Evolutionary conservation across 2,797 vertebrate genomes (phyloP).

Genomic region (Lacerta bilineata): DNA sequence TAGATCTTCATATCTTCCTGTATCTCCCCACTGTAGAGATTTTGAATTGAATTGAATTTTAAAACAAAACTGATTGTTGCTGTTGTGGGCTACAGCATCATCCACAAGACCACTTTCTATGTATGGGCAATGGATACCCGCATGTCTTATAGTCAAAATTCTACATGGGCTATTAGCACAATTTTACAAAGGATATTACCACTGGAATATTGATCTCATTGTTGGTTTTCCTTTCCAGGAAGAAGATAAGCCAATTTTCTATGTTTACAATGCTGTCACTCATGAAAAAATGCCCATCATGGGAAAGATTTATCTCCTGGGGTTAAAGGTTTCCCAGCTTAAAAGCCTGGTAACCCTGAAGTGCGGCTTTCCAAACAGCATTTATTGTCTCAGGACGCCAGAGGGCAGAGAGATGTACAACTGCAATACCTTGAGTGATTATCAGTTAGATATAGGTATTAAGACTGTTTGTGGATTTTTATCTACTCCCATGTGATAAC

Average conservation of each 20-base stretch:
- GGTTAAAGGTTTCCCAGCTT: slow-evolving; percentile 75
- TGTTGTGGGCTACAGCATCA: no score
- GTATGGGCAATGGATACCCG: not conserved
- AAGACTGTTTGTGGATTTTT: slow-evolving; percentile 14
- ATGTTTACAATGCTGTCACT: slow-evolving; percentile 81
- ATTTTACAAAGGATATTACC: not conserved
- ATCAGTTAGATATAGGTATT: slow-evolving; percentile 77
- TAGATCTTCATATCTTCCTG: no score
- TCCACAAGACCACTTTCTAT: not conserved
- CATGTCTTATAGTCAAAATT: not conserved
- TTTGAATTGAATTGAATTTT: no score
- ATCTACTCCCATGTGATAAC: not conserved
- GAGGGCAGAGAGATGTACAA: slow-evolving; percentile 80
- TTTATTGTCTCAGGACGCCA: slow-evolving; percentile 80
- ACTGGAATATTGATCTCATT: not conserved
- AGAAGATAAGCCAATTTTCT: slow-evolving; percentile 80
- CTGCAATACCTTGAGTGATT: slow-evolving; percentile 81
- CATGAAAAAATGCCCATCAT: slow-evolving; percentile 76
- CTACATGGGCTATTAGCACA: not conserved
- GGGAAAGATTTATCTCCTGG: slow-evolving; percentile 71
- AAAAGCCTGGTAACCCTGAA: slow-evolving; percentile 78
- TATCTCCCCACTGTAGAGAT: no score
- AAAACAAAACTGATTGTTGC: no score
- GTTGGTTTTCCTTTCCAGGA: slow-evolving; percentile 68
- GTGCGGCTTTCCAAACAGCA: slow-evolving; percentile 80